phyloP scores from a whole-genome alignment of 1,140 invertebrate species.

The Drosophila bifasciata region DNA sequence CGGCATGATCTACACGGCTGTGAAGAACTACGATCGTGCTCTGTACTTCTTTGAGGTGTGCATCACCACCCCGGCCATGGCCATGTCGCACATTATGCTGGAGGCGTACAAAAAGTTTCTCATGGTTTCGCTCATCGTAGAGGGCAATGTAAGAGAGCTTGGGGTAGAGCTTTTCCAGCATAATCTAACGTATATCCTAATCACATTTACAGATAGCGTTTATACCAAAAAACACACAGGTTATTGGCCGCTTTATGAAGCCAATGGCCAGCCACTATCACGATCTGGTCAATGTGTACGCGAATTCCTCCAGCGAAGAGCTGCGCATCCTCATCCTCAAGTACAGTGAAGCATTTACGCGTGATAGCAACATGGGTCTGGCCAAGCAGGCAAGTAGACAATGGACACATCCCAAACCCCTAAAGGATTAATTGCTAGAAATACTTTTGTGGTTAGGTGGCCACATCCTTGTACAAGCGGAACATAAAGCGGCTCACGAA shows the following conservation, averaged over 20 bases:
- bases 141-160: slow-evolving; percentile 90
- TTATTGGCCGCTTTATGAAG: slow-evolving; percentile 95
- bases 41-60: slow-evolving; percentile 98
- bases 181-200: neutral
- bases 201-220: slow-evolving; percentile 86
- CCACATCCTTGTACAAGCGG: slow-evolving; percentile 96
- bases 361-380: slow-evolving; percentile 93
- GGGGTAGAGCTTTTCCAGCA: neutral
- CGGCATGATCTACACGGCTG: slow-evolving; percentile 96
- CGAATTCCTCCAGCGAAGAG: slow-evolving; percentile 90
- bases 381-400: slow-evolving; percentile 88
- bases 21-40: slow-evolving; percentile 96
- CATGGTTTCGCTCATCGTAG: slow-evolving; percentile 94
- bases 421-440: neutral
- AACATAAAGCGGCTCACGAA: slow-evolving; percentile 98
- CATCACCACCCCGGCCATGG: slow-evolving; percentile 95
- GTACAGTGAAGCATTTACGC: slow-evolving; percentile 91
- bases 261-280: slow-evolving; percentile 95
- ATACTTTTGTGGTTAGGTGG: slow-evolving; percentile 86
- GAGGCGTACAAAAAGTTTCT: slow-evolving; percentile 99
- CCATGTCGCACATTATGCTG: slow-evolving; percentile 97
- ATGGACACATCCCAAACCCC: neutral
- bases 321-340: slow-evolving; percentile 90
- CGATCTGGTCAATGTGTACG: slow-evolving; percentile 93
- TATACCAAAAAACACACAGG: slow-evolving; percentile 96